phyloP scores from a whole-genome alignment of 2,888 invertebrate genomes.

The Pheosia tremula region DNA sequence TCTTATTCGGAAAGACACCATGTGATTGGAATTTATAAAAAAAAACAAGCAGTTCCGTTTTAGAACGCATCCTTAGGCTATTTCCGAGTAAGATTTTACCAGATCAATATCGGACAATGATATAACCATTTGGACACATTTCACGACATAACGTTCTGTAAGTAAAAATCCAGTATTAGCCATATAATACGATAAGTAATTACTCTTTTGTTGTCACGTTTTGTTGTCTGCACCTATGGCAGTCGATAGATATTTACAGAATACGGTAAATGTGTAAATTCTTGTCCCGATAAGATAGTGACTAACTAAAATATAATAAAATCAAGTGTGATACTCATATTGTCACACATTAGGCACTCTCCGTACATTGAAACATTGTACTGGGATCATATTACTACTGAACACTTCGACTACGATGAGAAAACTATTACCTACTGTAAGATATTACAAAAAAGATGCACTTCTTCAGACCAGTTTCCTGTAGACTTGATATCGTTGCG shows the following conservation, averaged over 20 bases:
- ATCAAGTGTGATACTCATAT: conserved; percentile 66
- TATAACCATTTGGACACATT: neutral
- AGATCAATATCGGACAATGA: neutral
- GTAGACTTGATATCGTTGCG: conserved; percentile 8
- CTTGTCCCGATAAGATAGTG: conserved; percentile 17
- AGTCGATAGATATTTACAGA: too few relatives aligned
- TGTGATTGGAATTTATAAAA: neutral
- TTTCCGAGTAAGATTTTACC: neutral
- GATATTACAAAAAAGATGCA: conserved; percentile 61
- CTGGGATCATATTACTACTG: conserved; percentile 70
- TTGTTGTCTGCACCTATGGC: too few relatives aligned
- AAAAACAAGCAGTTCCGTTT: neutral
- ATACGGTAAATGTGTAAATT: too few relatives aligned
- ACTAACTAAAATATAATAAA: conserved; percentile 40
- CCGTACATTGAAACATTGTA: conserved; percentile 64
- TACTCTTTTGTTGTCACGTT: too few relatives aligned
- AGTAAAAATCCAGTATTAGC: too few relatives aligned
- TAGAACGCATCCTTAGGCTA: neutral
- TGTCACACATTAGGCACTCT: conserved; percentile 80
- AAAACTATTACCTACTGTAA: conserved; percentile 42
- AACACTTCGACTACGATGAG: conserved; percentile 70
- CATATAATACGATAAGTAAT: too few relatives aligned
- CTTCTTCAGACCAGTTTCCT: conserved; percentile 66
- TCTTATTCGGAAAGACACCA: neutral
- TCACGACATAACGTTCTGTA: neutral